Conservation (phyloP, 2,113 vertebrate species). For the Taurulus bubalis region DNA sequence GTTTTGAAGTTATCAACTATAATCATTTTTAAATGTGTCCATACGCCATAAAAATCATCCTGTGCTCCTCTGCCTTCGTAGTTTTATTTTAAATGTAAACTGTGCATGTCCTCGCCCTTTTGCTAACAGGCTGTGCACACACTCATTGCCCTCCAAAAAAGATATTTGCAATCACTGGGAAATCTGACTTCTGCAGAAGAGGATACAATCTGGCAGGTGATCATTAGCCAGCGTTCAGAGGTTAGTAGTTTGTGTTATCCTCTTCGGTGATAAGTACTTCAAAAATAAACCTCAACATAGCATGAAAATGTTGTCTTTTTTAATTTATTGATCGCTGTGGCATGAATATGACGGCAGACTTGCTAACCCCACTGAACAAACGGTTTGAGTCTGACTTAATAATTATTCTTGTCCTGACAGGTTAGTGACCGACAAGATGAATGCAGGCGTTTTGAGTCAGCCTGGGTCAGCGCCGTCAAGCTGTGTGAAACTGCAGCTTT, state of each 20-base stretch:
- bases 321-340: not conserved
- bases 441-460: constrained; percentile 77
- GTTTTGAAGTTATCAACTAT: not conserved
- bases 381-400: not conserved
- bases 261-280: not conserved
- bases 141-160: constrained; percentile 80
- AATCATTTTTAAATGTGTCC: not conserved
- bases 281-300: not conserved
- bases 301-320: not conserved
- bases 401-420: constrained; percentile 58
- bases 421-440: constrained; percentile 75
- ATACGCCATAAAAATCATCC: not conserved
- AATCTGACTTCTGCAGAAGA: constrained; percentile 79
- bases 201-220: constrained; percentile 85
- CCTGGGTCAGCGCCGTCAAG: constrained; percentile 78
- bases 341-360: constrained; percentile 3
- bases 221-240: constrained; percentile 82
- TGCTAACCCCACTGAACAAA: not conserved
- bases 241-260: constrained; percentile 61
- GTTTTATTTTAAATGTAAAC: not conserved
- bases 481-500: constrained; percentile 82
- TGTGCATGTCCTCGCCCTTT: constrained; percentile 1
- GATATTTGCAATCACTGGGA: constrained; percentile 78
- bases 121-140: constrained; percentile 82
- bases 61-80: not conserved